Evolutionary conservation across 2,888 invertebrate species (phyloP).

Genomic region (Mystacides longicornis): DNA sequence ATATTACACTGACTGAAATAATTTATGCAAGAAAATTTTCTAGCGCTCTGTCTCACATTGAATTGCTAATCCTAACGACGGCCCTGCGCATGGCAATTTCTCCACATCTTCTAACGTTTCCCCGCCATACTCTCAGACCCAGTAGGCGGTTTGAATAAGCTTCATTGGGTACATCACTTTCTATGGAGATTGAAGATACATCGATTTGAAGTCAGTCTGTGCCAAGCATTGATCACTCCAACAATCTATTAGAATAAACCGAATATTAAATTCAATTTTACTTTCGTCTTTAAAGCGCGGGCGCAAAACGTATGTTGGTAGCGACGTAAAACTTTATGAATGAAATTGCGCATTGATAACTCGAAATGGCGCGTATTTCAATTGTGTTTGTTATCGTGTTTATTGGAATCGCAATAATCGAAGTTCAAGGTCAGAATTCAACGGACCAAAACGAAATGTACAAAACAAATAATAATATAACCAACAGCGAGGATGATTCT

Average conservation of each 20-base stretch:
- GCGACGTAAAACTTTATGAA: no score
- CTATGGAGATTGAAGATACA: no score
- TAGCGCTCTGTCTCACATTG: no score
- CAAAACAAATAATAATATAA: not conserved
- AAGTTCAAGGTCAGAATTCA: not conserved
- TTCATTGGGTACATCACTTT: constrained; percentile 17
- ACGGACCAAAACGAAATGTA: not conserved
- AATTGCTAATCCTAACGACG: not conserved
- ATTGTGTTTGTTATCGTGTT: not conserved
- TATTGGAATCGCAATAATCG: not conserved
- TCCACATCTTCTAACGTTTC: constrained; percentile 22
- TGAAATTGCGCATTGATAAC: no score
- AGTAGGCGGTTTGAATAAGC: not conserved
- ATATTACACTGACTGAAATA: no score
- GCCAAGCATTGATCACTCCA: not conserved
- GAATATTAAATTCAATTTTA: not conserved
- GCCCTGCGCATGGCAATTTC: constrained; percentile 12
- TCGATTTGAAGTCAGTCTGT: not conserved
- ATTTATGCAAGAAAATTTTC: no score
- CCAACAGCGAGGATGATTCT: not conserved
- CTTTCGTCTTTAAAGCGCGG: no score
- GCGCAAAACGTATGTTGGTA: no score
- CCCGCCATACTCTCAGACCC: constrained; percentile 5
- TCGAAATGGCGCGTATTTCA: not conserved
- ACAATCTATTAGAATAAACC: not conserved